phyloP scores from a whole-genome alignment of 2,113 vertebrate genomes.

The Strix aluco region DNA sequence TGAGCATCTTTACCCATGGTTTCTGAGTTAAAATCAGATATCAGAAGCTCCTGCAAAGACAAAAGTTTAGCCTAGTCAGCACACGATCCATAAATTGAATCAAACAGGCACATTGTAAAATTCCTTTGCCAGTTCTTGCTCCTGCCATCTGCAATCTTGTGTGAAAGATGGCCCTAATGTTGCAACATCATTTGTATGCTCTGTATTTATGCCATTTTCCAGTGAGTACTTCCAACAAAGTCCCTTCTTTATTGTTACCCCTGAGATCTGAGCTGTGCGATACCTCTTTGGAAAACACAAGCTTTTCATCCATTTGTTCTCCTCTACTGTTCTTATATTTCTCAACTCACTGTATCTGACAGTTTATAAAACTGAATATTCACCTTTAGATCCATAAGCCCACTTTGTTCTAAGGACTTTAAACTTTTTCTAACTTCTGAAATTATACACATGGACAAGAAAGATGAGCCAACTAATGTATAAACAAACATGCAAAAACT shows the following conservation, averaged over 20 bases:
- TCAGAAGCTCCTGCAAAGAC: background rate
- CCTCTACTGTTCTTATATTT: background rate
- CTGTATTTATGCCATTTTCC: background rate
- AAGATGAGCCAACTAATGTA: background rate
- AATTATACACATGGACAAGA: background rate
- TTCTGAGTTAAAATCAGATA: background rate
- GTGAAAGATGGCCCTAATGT: background rate
- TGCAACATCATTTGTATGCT: background rate
- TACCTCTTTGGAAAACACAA: background rate
- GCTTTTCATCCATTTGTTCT: background rate
- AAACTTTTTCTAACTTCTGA: background rate
- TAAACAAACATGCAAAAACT: background rate
- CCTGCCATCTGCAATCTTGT: background rate
- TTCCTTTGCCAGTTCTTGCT: background rate
- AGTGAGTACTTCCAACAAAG: background rate
- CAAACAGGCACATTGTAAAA: background rate
- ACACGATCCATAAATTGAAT: background rate
- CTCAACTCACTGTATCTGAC: background rate
- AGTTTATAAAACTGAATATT: no score
- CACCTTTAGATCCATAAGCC: background rate
- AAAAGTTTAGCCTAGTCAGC: background rate
- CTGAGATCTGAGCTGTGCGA: background rate
- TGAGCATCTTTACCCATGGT: background rate
- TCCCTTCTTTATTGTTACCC: background rate
- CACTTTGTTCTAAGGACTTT: background rate